These are phyloP conservation scores for Hypselothyrea guttata DNA, from an alignment of 2,888 invertebrate genomes.

Conservation along the genomic window DNA sequence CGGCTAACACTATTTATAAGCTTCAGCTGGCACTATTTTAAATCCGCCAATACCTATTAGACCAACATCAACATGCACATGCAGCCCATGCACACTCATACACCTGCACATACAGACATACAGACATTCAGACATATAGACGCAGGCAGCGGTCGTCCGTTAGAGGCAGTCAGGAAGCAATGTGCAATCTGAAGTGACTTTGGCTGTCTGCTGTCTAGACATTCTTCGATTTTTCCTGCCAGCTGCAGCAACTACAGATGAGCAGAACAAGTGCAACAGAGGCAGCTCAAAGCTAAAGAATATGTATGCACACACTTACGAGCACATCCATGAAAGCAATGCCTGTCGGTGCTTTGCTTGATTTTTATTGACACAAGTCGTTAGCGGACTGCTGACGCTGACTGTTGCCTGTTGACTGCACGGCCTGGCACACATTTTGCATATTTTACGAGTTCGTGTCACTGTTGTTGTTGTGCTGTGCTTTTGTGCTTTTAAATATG, in stretches of 20 bases:
- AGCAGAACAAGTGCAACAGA: conserved; percentile 70
- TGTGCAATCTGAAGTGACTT: conserved; percentile 76
- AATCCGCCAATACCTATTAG: conserved; percentile 21
- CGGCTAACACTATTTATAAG: conserved; percentile 16
- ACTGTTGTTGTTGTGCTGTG: conserved; percentile 44
- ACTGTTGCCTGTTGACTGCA: conserved; percentile 46
- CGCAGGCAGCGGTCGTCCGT: conserved; percentile 46
- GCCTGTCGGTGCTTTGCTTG: conserved; percentile 68
- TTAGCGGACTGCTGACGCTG: conserved; percentile 60
- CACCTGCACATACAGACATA: conserved; percentile 12
- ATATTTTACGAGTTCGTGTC: conserved; percentile 78
- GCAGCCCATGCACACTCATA: conserved; percentile 2
- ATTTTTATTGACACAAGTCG: conserved; percentile 78
- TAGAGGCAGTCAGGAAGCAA: conserved; percentile 71
- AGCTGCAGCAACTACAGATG: conserved; percentile 57
- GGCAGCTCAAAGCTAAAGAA: conserved; percentile 45
- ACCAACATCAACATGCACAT: conserved; percentile 5
- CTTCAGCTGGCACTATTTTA: conserved; percentile 9
- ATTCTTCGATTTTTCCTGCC: conserved; percentile 74
- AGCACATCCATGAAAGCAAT: conserved; percentile 54
- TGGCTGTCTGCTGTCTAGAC: conserved; percentile 76
- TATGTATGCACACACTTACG: conserved; percentile 53
- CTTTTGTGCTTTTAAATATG: conserved; percentile 12
- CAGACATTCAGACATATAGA: conserved; percentile 22
- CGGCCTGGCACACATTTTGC: conserved; percentile 78